A percentile compares a stretch with the other conserved stretches of the same genome.
These are phyloP conservation scores for Eulemur rubriventer DNA, from an alignment of 2,797 vertebrate species.

Conservation along the genomic window DNA sequence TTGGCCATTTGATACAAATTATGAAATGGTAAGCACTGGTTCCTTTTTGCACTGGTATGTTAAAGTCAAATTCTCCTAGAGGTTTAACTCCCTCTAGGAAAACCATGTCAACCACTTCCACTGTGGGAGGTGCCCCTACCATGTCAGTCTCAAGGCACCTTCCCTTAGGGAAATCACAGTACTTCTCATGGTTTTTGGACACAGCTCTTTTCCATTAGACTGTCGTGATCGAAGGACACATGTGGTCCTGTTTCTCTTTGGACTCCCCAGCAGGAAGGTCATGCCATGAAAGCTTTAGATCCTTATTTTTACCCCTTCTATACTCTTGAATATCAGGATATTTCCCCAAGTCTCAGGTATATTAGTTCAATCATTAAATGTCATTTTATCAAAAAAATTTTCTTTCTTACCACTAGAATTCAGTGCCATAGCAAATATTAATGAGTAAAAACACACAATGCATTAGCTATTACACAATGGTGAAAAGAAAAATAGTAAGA, in stretches of 20 bases:
- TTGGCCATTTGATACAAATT: neutral
- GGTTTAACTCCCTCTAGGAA: neutral
- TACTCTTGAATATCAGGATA: neutral
- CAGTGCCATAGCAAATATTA: neutral
- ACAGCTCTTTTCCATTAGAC: neutral
- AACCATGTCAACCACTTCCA: neutral
- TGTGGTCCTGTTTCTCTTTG: neutral
- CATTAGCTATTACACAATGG: neutral
- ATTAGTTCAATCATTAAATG: neutral
- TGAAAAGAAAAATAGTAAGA: neutral
- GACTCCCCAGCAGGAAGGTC: neutral
- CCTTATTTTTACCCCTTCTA: neutral
- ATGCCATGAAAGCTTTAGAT: neutral
- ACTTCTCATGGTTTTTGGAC: neutral
- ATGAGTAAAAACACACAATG: neutral
- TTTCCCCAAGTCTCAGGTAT: neutral
- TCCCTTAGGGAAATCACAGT: neutral
- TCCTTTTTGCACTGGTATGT: neutral
- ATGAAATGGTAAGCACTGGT: neutral
- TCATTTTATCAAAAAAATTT: neutral
- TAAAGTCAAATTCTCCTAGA: neutral
- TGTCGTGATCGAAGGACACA: neutral
- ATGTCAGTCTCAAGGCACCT: neutral
- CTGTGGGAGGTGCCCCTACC: no score
- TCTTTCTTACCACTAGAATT: neutral